These are phyloP conservation scores for Yponomeuta evonymella DNA, from an alignment of 2,888 invertebrate species.

Conservation along the genomic window DNA sequence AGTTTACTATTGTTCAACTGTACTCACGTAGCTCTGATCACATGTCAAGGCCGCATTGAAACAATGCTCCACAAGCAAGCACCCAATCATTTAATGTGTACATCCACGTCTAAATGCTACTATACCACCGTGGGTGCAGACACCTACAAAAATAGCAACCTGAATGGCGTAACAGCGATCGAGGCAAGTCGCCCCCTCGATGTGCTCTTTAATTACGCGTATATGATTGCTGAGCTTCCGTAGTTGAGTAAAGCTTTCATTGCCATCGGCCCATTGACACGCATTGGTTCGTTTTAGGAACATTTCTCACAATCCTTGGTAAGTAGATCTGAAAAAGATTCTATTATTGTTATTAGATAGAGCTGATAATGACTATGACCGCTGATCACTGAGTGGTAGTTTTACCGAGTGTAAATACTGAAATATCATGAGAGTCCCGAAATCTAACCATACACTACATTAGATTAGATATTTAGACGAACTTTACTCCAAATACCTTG, in stretches of 20 bases:
- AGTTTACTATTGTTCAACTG: background rate
- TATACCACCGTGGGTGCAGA: constrained; percentile 7
- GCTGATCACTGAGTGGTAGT: no score
- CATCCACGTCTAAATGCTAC: background rate
- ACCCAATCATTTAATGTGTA: constrained; percentile 4
- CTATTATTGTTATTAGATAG: no score
- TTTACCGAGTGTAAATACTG: no score
- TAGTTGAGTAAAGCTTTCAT: background rate
- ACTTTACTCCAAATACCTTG: background rate
- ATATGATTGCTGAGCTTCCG: constrained; percentile 27
- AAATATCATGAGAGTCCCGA: no score
- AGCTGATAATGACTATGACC: no score
- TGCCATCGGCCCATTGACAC: no score
- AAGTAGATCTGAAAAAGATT: no score
- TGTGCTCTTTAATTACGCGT: constrained; percentile 43
- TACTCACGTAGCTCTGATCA: background rate
- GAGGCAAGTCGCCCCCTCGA: constrained; percentile 36
- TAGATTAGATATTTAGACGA: no score
- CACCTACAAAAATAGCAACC: constrained; percentile 13
- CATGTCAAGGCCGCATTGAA: constrained; percentile 1
- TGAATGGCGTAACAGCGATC: constrained; percentile 25
- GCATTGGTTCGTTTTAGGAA: no score
- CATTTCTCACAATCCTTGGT: no score
- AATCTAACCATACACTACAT: no score
- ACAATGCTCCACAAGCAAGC: background rate